Conservation (phyloP, 2,888 invertebrate genomes). For the Lithosia quadra region DNA sequence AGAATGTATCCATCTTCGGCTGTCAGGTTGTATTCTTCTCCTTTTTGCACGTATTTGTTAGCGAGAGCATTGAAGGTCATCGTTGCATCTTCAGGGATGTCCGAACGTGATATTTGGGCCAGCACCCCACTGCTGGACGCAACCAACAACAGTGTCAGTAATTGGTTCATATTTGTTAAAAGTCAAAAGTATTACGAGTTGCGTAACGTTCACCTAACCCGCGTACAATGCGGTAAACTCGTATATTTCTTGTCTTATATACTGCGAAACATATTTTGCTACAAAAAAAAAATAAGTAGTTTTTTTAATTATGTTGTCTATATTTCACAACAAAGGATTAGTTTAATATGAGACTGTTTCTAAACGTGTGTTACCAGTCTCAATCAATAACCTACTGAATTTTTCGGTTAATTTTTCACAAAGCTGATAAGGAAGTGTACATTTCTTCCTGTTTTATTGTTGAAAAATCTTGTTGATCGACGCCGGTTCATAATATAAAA, state of each 20-base stretch:
- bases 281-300: conserved; percentile 1
- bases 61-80: conserved; percentile 58
- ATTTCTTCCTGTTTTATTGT: not conserved
- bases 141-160: conserved; percentile 20
- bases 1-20: conserved; percentile 63
- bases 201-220: conserved; percentile 19
- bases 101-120: conserved; percentile 8
- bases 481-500: not conserved
- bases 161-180: conserved; percentile 26
- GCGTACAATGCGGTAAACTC: conserved; percentile 30
- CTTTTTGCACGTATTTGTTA: conserved; percentile 55
- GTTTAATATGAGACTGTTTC: not conserved
- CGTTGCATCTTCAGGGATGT: conserved; percentile 52
- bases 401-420: not conserved
- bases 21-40: conserved; percentile 53
- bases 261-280: conserved; percentile 28
- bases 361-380: not conserved
- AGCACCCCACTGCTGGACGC: conserved; percentile 8
- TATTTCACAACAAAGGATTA: conserved; percentile 8
- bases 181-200: conserved; percentile 19
- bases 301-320: conserved; percentile 2
- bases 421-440: not conserved
- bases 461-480: not conserved
- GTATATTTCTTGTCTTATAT: conserved; percentile 37
- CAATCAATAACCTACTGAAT: not conserved